Percentiles rank a stretch among this genome's conserved stretches.
phyloP scores from a whole-genome alignment of 2,888 invertebrate species.

The Luperina testacea region DNA sequence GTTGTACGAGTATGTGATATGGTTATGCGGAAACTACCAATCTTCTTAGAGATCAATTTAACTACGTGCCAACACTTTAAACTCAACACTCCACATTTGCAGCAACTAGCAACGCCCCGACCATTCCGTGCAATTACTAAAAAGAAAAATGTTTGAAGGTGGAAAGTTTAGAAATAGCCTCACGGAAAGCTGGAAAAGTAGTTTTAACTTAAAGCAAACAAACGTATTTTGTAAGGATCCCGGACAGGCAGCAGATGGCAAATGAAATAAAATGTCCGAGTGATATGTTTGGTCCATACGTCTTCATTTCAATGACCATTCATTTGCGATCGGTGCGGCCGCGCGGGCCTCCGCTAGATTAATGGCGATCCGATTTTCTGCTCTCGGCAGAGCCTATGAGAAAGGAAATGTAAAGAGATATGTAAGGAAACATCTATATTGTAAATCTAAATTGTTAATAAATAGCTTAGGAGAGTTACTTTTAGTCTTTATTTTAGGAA shows the following conservation, averaged over 20 bases:
- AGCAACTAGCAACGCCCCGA: conserved; percentile 58
- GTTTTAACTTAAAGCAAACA: conserved; percentile 75
- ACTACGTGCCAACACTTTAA: conserved; percentile 33
- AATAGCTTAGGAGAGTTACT: conserved; percentile 43
- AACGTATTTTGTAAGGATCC: conserved; percentile 72
- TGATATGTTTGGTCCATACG: conserved; percentile 83
- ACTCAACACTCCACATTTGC: conserved; percentile 55
- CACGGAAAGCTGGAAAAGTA: conserved; percentile 67
- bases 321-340: conserved; percentile 81
- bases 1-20: no score
- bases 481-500: conserved; percentile 40
- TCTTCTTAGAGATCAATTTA: conserved; percentile 34
- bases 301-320: conserved; percentile 86
- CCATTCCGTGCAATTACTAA: conserved; percentile 78
- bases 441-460: conserved; percentile 57
- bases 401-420: conserved; percentile 61
- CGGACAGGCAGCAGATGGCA: conserved; percentile 71
- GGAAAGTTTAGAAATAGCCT: conserved; percentile 76
- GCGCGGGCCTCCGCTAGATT: conserved; percentile 76
- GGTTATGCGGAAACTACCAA: conserved; percentile 9
- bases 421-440: conserved; percentile 43
- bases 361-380: conserved; percentile 81
- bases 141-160: conserved; percentile 72
- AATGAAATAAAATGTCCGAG: conserved; percentile 81
- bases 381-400: conserved; percentile 71